phyloP scores from a whole-genome alignment of 2,888 invertebrate species.

The Erpobdella octoculata region DNA sequence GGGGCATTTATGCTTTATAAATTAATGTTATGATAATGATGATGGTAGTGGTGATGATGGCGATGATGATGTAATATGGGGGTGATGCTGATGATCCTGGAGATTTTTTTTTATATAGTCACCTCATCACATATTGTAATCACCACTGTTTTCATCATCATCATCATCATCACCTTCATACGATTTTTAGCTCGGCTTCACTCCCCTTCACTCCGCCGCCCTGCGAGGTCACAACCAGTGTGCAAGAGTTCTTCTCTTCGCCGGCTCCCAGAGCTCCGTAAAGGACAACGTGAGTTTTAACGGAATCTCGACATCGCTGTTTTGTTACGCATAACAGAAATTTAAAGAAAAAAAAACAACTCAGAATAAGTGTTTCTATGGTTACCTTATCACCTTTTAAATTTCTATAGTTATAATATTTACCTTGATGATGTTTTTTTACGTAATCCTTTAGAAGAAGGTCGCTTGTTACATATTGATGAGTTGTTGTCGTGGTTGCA shows the following conservation, averaged over 20 bases:
- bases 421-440: background rate
- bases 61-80: no score
- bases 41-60: no score
- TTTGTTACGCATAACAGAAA: background rate
- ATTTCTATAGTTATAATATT: background rate
- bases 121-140: background rate
- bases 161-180: background rate
- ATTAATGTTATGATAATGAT: background rate
- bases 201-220: constrained; percentile 84
- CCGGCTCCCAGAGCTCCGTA: constrained; percentile 76
- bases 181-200: constrained; percentile 68
- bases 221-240: constrained; percentile 95
- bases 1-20: background rate
- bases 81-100: no score
- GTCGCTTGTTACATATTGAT: background rate
- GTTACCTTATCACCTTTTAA: background rate
- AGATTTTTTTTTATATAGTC: no score
- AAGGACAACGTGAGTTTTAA: constrained; percentile 76
- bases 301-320: background rate
- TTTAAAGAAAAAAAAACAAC: background rate
- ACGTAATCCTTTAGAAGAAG: background rate
- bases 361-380: background rate
- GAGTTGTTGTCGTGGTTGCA: background rate
- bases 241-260: constrained; percentile 75
- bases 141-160: background rate